Evolutionary conservation across 2,113 vertebrate genomes (phyloP).

Genomic region (Nicator chloris): DNA sequence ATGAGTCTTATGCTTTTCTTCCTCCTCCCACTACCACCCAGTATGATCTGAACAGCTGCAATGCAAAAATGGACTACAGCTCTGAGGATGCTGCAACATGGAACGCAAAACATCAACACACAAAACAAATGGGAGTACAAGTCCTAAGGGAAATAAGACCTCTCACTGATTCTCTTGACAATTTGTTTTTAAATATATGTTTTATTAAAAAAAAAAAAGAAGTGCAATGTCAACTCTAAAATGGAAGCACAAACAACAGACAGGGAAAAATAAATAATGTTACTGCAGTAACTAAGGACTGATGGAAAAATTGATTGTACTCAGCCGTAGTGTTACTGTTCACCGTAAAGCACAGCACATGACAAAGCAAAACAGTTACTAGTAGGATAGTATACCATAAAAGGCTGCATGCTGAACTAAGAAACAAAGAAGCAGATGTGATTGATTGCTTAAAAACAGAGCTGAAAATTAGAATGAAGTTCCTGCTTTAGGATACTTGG

Average conservation of each 20-base stretch:
- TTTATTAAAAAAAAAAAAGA: constrained; percentile 64
- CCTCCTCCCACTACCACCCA: constrained; percentile 45
- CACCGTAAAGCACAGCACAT: constrained; percentile 74
- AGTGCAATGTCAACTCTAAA: constrained; percentile 76
- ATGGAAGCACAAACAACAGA: constrained; percentile 73
- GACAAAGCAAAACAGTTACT: constrained; percentile 74
- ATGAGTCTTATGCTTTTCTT: constrained; percentile 12
- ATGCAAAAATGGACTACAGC: constrained; percentile 55
- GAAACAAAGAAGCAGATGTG: constrained; percentile 75
- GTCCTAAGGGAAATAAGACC: constrained; percentile 66
- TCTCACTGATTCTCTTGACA: constrained; percentile 60
- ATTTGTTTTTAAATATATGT: constrained; percentile 70
- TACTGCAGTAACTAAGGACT: constrained; percentile 75
- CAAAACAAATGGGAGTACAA: constrained; percentile 66
- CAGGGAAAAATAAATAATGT: constrained; percentile 74
- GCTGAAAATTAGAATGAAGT: constrained; percentile 67
- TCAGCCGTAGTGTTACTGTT: constrained; percentile 76
- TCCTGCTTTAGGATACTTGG: constrained; percentile 65
- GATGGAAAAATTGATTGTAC: constrained; percentile 76
- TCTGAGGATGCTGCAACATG: constrained; percentile 43
- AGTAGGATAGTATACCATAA: constrained; percentile 71
- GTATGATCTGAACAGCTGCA: constrained; percentile 57
- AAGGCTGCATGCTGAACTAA: constrained; percentile 78
- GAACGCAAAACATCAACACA: constrained; percentile 46
- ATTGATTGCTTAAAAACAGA: constrained; percentile 72